These are phyloP conservation scores for Torymus aiolomorphi DNA, from an alignment of 2,888 invertebrate genomes.

Conservation along the genomic window DNA sequence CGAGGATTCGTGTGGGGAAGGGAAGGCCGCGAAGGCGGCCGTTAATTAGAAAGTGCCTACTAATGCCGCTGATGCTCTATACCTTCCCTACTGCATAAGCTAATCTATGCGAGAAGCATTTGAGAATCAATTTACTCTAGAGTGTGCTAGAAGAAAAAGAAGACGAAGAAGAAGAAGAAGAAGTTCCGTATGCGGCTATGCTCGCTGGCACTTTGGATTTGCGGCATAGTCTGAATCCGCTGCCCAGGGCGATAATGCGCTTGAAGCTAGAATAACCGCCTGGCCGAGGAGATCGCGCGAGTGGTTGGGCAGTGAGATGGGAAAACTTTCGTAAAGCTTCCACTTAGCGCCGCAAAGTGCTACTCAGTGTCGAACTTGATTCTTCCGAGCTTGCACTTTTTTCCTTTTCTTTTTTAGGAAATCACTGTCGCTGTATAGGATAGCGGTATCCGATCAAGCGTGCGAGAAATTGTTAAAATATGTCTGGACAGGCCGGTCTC, in stretches of 20 bases:
- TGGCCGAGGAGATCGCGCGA: neutral
- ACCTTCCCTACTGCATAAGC: neutral
- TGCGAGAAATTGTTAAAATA: neutral
- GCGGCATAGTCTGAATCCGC: slow-evolving; percentile 21
- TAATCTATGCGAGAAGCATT: slow-evolving; percentile 21
- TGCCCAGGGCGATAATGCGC: slow-evolving; percentile 48
- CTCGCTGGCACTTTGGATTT: slow-evolving; percentile 26
- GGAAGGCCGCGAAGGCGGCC: neutral
- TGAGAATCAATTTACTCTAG: slow-evolving; percentile 17
- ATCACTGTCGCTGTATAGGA: slow-evolving; percentile 2
- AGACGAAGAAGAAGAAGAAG: neutral
- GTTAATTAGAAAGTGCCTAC: slow-evolving; percentile 17
- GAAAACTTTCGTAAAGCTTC: slow-evolving; percentile 33
- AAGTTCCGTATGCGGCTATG: neutral
- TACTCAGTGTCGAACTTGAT: slow-evolving; percentile 17
- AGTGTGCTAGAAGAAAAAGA: neutral
- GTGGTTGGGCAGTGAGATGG: slow-evolving; percentile 44
- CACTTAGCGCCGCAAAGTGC: neutral
- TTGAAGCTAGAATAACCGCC: slow-evolving; percentile 32
- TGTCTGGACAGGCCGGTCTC: neutral
- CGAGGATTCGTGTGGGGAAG: neutral
- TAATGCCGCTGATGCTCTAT: no score
- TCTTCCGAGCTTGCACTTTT: slow-evolving; percentile 19
- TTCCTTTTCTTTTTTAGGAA: neutral
- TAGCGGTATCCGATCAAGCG: neutral